Evolutionary conservation across 2,888 invertebrate species (phyloP).

Genomic region (Linhomoeus sp.): DNA sequence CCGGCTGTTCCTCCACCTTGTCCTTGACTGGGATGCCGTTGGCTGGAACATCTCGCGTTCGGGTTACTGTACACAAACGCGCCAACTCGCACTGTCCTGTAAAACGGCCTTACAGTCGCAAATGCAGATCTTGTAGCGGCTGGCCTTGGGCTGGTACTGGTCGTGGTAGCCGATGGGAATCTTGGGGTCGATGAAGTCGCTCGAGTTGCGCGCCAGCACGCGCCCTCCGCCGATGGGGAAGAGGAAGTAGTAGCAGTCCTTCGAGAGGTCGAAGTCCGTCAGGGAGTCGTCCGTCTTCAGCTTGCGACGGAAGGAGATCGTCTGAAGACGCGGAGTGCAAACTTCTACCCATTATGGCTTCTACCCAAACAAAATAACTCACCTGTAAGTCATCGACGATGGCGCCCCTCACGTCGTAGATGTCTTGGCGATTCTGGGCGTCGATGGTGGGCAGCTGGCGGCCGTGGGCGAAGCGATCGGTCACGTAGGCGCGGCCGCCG

Average conservation of each 20-base stretch:
- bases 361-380: neutral
- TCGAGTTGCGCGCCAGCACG: conserved; percentile 18
- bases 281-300: conserved; percentile 16
- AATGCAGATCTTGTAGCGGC: conserved; percentile 18
- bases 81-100: too few species aligned
- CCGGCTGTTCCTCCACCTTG: neutral
- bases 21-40: conserved; percentile 1
- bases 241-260: conserved; percentile 22
- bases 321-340: conserved; percentile 8
- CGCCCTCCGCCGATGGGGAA: conserved; percentile 24
- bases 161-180: conserved; percentile 27
- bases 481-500: conserved; percentile 21
- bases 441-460: conserved; percentile 25
- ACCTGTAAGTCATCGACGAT: conserved; percentile 22
- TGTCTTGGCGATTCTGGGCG: conserved; percentile 21
- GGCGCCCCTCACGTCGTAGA: conserved; percentile 18
- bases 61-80: neutral
- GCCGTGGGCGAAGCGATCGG: conserved; percentile 24
- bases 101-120: conserved; percentile 12
- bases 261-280: conserved; percentile 21
- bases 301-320: conserved; percentile 20
- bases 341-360: neutral
- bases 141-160: conserved; percentile 15
- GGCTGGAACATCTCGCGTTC: neutral
- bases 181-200: conserved; percentile 18